Base-by-base conservation (phyloP, 2,113 vertebrate species). In the Odobenus rosmarus region DNA sequence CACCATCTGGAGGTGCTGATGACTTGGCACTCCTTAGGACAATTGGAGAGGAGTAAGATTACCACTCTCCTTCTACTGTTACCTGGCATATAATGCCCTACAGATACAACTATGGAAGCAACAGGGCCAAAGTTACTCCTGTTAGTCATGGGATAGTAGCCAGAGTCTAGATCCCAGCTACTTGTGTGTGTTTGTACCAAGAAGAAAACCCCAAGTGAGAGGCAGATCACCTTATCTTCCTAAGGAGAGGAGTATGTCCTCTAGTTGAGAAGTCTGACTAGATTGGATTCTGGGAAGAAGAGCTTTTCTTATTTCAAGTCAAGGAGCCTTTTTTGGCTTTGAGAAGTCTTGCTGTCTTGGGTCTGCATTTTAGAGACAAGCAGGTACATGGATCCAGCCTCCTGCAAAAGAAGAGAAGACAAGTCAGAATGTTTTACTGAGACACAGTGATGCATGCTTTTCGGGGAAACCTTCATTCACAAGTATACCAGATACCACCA, bases 361-460 rank as follows among this genome's bases (percentile, higher is more conserved):
- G 90, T 94, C 0, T 97, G 33, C 87, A 95, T 90, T n/a, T 98
- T 96, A 85, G 95, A 98, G 93, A 98, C 95, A 94, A 98, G 92
- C 97, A 97, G 96, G 97, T 88, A 55, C 91, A 46, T 84, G 97
- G 93, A 98, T 97, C 81, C 96, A 98, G 96, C 88, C 88, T 92
- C 95, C 98, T 93, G 83, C 61, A 62, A 28, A 46, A 90, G 90
- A 87, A 82, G 64, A 87, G 36, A 96, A 98, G 95, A 97, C 88
- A 95, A 97, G 96, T 95, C 95, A 98, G 97, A 95, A 96, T 98
- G 97, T 97, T 97, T 98, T 98, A 97, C 97, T 98, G 98, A 98
- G 98, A 98, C 95, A 96, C 98, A 98, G 97, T 96, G 98, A 96
- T 97, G 97, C 74, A 97, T 98, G 98, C 98, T 98, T 98, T 92